Evolutionary conservation across 2,797 vertebrate species (phyloP).

Genomic region (Pipistrellus pygmaeus): DNA sequence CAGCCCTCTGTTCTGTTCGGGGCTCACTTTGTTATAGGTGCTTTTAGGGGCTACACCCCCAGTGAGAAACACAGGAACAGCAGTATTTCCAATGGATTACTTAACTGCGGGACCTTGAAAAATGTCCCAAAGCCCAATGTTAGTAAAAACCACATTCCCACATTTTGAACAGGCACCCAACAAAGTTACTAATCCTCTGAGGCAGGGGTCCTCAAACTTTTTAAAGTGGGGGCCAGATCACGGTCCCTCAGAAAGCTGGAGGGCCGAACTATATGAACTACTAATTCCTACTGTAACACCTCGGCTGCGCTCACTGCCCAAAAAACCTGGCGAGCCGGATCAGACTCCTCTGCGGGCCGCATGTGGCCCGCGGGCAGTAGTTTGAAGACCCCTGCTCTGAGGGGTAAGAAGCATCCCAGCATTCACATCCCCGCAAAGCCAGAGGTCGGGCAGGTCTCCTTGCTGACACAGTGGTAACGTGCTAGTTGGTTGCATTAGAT

Average conservation of each 20-base stretch:
- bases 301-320: no score
- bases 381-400: no score
- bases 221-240: no score
- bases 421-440: not conserved
- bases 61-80: not conserved
- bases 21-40: not conserved
- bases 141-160: not conserved
- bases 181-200: not conserved
- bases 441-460: not conserved
- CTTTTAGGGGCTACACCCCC: not conserved
- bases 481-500: not conserved
- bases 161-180: slow-evolving; percentile 11
- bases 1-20: not conserved
- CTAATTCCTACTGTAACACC: no score
- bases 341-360: no score
- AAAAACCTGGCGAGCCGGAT: no score
- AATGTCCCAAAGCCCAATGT: not conserved
- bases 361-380: no score
- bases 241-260: no score
- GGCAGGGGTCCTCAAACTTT: no score
- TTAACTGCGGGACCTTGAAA: slow-evolving; percentile 16
- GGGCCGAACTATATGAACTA: no score
- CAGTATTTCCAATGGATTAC: not conserved
- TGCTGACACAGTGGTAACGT: not conserved
- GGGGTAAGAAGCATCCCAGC: not conserved